Base-by-base conservation (phyloP, 2,888 invertebrate genomes). In the Xestia xanthographa region DNA sequence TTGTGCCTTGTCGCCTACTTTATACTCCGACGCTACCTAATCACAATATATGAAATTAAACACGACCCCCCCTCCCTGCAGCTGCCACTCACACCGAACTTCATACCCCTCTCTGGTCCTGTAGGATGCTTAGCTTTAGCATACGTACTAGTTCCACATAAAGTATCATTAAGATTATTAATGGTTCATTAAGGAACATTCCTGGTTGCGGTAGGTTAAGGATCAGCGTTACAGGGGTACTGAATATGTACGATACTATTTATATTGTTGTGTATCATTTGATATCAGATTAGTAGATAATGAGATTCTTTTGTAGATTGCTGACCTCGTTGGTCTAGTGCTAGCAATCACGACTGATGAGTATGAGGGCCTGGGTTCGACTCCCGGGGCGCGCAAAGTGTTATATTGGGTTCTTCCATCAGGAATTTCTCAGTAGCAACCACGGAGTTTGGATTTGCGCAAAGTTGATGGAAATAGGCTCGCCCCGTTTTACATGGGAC, bases 1-100 rank as follows among this genome's bases (percentile, higher is more conserved):
- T 50, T 0, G 22, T 50, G 22, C 58, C 17, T 29, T 1, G 8
- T 70, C n/a, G 38, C 26, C 60, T 22, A 72, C 17, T 73, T 72
- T 22, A 17, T 53, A 17, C 38, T 45, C 73, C 5, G 48, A 56
- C 82, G 34, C 65, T 87, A 85, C 67, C 45, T 60, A 79, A 75
- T 77, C 56, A 70, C 73, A 87, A 66, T 63, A 81, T 29, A 56
- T 85, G 66, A 71, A 75, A 75, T 75, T 69, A 78, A 81, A 86
- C 65, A 67, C 84, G 53, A 6, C 11, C 56, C 11, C 9, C 29
- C 58, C 17, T 17, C 1, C 29, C 20, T n/a, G n/a, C n/a, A n/a
- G 29, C 8, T 29, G 2, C 17, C 58, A 29, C 17, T 41, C 50
- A 20, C 43, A 1, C 38, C 43, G 20, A 14, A n/a, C 53, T 45